These are phyloP conservation scores for Sebastiscus tertius DNA, from an alignment of 2,797 vertebrate species.

Conservation along the genomic window DNA sequence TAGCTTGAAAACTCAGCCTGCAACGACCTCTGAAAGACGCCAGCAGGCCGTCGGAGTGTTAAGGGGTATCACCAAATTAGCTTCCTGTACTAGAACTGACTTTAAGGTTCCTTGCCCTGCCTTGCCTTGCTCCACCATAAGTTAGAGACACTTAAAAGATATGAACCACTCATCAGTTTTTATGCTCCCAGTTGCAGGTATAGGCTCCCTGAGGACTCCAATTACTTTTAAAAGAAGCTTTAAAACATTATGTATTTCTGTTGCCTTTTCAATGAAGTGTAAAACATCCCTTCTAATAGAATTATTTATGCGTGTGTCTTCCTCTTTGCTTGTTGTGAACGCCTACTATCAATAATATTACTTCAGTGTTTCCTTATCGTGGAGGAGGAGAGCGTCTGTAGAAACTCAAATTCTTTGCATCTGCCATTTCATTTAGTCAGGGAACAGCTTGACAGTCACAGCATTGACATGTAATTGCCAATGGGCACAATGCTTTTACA, in stretches of 20 bases:
- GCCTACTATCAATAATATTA: not conserved
- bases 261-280: not conserved
- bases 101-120: not conserved
- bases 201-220: not conserved
- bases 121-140: not conserved
- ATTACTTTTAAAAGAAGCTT: not conserved
- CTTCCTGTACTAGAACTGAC: not conserved
- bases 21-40: too few species aligned
- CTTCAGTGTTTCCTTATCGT: too few species aligned
- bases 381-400: fast-evolving
- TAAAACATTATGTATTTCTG: not conserved
- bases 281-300: not conserved
- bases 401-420: too few species aligned
- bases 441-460: too few species aligned
- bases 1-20: too few species aligned
- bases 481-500: too few species aligned
- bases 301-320: not conserved
- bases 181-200: not conserved
- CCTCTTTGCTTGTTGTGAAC: not conserved
- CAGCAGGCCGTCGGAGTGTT: too few species aligned
- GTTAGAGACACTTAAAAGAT: not conserved
- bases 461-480: too few species aligned
- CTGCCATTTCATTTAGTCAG: too few species aligned
- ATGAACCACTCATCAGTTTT: not conserved
- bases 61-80: not conserved